Base-by-base conservation (phyloP, 1,140 invertebrate genomes). In the Drosophila bocki region DNA sequence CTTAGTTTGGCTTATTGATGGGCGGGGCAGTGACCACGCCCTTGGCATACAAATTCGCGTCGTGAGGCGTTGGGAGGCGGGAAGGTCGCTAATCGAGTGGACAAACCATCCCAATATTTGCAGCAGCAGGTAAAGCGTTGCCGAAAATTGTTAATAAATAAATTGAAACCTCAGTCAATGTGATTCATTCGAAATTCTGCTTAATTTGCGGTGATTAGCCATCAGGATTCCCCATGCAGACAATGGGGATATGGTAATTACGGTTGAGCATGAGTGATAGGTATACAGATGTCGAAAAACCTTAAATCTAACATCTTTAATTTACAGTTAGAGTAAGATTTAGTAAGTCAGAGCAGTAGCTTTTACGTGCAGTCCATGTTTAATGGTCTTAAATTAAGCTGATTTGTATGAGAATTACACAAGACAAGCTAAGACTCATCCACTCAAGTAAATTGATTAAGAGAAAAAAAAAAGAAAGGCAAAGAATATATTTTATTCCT, bases 1-100 rank as follows among this genome's bases (percentile, higher is more conserved):
- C 69, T 88, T 84, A 88, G 63, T 75, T 80, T 47, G 9, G 68
- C 57, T 88, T 78, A 80, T 70, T 83, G 68, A 88, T 88, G 84
- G 48, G 54, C 45, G 56, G 37, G 67, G 32, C 32, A 11, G n/a
- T 7, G 67, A 44, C 51, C 33, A 61, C 74, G 44, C 75, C 68
- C 59, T 67, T 78, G 72, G 76, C 64, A 83, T 75, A 83, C 51
- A 64, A 58, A 81, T 60, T 54, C 32, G 35, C 6, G 33, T 44
- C 41, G 17, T n/a, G 19, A 9, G 35, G 35, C 35, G 11, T 39
- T 29, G 15, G 44, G 5, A 50, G 51, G 33, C 19, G 33, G 69
- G 32, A 39, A 68, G 62, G 54, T 44, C 51, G 33, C 50, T 75
- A 76, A 75, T 64, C 51, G 47, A 65, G 47, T 76, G 53, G 72